Conservation (phyloP, 2,888 invertebrate species). For the Ctenicera cuprea region DNA sequence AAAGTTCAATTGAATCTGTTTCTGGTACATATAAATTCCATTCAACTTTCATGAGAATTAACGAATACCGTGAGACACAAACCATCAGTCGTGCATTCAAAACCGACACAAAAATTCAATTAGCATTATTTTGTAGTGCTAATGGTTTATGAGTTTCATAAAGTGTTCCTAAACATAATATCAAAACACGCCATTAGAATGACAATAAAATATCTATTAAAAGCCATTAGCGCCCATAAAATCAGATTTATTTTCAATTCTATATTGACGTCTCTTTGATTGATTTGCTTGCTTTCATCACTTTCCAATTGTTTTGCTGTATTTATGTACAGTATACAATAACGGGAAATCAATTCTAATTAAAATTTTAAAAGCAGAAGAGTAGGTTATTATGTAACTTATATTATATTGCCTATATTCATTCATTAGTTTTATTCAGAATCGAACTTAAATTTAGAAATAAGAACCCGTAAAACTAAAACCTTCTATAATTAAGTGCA, state of each 20-base stretch:
- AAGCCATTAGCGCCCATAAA: constrained; percentile 33
- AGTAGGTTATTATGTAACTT: too few species aligned
- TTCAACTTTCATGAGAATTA: constrained; percentile 5
- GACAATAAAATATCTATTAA: constrained; percentile 40
- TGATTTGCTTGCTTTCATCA: constrained; percentile 9
- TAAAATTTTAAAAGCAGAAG: neutral
- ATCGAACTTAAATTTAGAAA: too few species aligned
- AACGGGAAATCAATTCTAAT: constrained; percentile 10
- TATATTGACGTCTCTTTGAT: neutral
- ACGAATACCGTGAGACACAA: constrained; percentile 22
- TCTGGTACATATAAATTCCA: neutral
- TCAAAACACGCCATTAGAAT: constrained; percentile 37
- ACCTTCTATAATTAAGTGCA: too few species aligned
- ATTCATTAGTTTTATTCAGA: too few species aligned
- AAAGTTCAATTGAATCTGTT: neutral
- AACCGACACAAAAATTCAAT: constrained; percentile 46
- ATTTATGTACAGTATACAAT: neutral
- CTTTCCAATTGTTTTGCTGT: constrained; percentile 3
- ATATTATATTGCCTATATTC: too few species aligned
- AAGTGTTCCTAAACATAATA: constrained; percentile 20
- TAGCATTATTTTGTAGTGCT: constrained; percentile 38
- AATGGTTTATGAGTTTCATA: constrained; percentile 43
- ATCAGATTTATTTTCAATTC: constrained; percentile 18
- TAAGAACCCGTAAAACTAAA: too few species aligned
- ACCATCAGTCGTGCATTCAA: constrained; percentile 7